Base-by-base conservation (phyloP, 2,888 invertebrate genomes). In the Biston stratarius region DNA sequence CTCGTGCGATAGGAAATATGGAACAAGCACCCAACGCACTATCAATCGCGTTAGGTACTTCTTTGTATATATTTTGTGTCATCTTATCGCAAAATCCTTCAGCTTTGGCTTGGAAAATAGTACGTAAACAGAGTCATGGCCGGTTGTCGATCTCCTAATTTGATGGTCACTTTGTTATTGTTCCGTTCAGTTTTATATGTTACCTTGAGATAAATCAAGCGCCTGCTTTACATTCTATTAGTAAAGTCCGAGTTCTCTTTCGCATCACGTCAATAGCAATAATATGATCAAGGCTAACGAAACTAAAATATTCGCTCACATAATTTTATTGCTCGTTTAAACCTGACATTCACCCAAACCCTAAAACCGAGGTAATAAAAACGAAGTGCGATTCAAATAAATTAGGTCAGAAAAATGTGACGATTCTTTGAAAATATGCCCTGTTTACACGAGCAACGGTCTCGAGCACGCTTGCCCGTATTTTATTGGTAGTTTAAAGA, bases 121-220 rank as follows among this genome's bases (percentile, higher is more conserved):
- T 80, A 79, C 78, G 84, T 83, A 90, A 91, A 90, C 85, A 85
- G 84, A 92, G 93, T 92, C 93, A 93, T 71, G 93, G 93, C 77
- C 91, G 93, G 91, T 89, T 91, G 86, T 88, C 90, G 93, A 92
- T 92, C 93, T 92, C 91, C 81, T 89, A 89, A 89, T 88, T 91
- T 89, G 89, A 89, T 90, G 88, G 90, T 87, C 91, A 86, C 77
- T 80, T 75, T 76, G 79, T 86, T 89, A 90, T 90, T 89, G 67
- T 72, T 78, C 78, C 81, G 79, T 82, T 79, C 78, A 81, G 79
- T 82, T 81, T 59, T 55, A 60, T 63, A 77, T 71, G 70, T 79
- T 81, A 82, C 87, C 86, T 84, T 77, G 77, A 77, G 79, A 79
- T 78, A 83, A 85, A 85, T 81, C 78, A 76, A 77, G 79, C 79